Evolutionary conservation across 2,797 vertebrate species (phyloP), one percentile per base, ranked within the genome.

Genomic region (Melanogrammus aeglefinus): DNA sequence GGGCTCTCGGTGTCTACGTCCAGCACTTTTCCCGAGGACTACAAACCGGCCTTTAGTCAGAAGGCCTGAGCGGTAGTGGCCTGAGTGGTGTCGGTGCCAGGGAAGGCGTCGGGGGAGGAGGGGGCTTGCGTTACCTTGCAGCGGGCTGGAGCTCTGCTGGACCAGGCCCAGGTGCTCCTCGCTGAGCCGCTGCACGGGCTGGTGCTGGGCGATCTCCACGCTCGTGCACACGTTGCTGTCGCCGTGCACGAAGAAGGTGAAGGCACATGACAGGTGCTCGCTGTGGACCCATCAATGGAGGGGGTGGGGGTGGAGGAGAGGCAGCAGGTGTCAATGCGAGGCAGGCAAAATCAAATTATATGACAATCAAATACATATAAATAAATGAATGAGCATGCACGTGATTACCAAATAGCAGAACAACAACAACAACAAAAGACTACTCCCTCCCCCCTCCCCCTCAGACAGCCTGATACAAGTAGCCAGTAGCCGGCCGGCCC

Each of bases 211-310:
- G 77, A 99, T 97, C 91, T 96, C 95, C 94, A 99, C 98, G 8
- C 98, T 99, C 77, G 98, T 99, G 93, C 98, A 99, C 92, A 99
- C 97, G 4, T 99, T 98, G 93, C 97, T 99, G 87, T 99, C 98
- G 73, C 98, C 98, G 0, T 99, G 98, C 80, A 99, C 94, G 87
- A 99, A 99, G 94, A 99, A 99, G 88, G 96, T 97, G 94, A 99
- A 99, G 1, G 97, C 96, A 87, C 98, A 99, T 84, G 98, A 99
- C 90, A 99, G 91, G 91, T 99, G 98, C 91, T 99, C 98, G n/a
- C 98, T 99, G 87, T 12, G 75, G 10, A 73, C 7, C 63, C 6
- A 69, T 24, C 12, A 13, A 47, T 47, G 44, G 57, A 4, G 47
- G 16, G 57, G 57, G 2, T 7, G n/a, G n/a, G n/a, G 51, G 51